phyloP scores from a whole-genome alignment of 2,888 invertebrate species.

The Stenodema calcarata region DNA sequence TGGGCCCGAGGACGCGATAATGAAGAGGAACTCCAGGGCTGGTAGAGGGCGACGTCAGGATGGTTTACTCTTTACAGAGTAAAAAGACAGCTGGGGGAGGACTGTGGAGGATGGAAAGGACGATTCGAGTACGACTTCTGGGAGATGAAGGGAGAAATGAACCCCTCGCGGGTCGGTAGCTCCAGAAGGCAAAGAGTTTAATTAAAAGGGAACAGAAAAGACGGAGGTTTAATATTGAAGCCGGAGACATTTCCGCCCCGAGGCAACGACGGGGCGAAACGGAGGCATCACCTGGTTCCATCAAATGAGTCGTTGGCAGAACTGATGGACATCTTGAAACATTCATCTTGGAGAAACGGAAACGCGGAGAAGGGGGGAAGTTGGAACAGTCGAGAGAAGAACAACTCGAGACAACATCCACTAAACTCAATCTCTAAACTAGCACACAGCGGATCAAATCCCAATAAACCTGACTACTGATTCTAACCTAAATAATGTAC shows the following conservation, averaged over 20 bases:
- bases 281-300: neutral
- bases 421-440: too few species aligned
- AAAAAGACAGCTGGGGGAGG: neutral
- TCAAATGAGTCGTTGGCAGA: neutral
- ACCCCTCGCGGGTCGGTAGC: neutral
- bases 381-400: neutral
- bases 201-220: neutral
- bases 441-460: too few species aligned
- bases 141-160: conserved; percentile 11
- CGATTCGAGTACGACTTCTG: neutral
- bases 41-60: neutral
- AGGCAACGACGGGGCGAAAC: conserved; percentile 1
- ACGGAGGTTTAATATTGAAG: conserved; percentile 6
- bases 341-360: neutral
- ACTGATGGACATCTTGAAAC: neutral
- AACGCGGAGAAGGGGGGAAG: neutral
- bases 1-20: neutral
- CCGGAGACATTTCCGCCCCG: neutral
- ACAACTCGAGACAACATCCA: neutral
- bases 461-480: too few species aligned
- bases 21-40: neutral
- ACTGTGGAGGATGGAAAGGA: neutral
- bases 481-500: too few species aligned
- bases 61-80: neutral
- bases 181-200: conserved; percentile 12